These are phyloP conservation scores for Columba livia DNA, from an alignment of 2,113 vertebrate species.

Conservation along the genomic window DNA sequence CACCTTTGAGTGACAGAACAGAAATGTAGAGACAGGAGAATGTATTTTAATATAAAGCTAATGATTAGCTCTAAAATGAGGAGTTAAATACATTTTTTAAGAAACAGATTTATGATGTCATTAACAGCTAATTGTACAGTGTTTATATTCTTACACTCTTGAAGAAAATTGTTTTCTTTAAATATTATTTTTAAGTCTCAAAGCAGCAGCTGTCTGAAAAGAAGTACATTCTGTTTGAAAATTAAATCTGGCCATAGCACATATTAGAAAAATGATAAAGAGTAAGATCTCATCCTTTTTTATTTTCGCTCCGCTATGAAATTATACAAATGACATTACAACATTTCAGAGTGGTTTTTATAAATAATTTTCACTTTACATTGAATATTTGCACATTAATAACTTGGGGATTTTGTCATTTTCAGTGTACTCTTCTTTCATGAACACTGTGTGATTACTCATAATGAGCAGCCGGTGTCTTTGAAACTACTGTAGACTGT, in stretches of 20 bases:
- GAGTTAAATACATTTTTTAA: neutral
- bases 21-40: neutral
- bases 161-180: neutral
- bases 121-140: neutral
- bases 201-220: neutral
- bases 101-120: neutral
- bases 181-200: neutral
- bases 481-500: constrained; percentile 69
- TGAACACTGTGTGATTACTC: constrained; percentile 72
- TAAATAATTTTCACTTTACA: constrained; percentile 64
- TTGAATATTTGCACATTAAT: constrained; percentile 53
- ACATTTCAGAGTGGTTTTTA: constrained; percentile 29
- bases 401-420: constrained; percentile 64
- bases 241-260: neutral
- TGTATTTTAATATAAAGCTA: neutral
- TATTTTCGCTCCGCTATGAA: constrained; percentile 32
- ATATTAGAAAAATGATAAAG: constrained; percentile 27
- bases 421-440: constrained; percentile 64
- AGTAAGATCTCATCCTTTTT: neutral
- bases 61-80: neutral
- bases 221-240: neutral
- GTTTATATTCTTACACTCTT: neutral
- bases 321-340: constrained; percentile 43
- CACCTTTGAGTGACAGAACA: neutral
- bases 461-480: constrained; percentile 71